A percentile compares a stretch with the other conserved stretches of the same genome.
Evolutionary conservation across 2,888 invertebrate genomes (phyloP).

Genomic region (Horisme vitalbata): DNA sequence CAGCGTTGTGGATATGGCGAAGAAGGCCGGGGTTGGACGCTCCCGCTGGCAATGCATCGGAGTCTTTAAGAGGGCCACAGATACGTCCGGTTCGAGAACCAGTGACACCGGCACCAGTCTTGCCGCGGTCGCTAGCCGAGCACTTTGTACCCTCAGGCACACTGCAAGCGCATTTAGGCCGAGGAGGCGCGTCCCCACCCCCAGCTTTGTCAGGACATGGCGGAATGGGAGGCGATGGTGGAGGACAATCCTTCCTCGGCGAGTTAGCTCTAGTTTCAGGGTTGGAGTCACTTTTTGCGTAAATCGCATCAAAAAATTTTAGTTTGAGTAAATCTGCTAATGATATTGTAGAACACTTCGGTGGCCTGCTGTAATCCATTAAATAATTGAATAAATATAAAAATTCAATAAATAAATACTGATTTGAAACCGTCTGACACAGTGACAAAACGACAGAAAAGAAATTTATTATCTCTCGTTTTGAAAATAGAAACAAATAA

Average conservation of each 20-base stretch:
- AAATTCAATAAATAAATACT: conserved; percentile 10
- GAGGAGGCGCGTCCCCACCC: conserved; percentile 28
- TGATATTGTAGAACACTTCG: conserved; percentile 40
- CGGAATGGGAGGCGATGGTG: conserved; percentile 6
- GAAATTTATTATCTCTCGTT: too few species aligned
- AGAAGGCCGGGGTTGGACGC: conserved; percentile 67
- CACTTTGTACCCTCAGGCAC: conserved; percentile 41
- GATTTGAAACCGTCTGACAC: too few species aligned
- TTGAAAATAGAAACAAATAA: too few species aligned
- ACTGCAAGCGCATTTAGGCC: conserved; percentile 42
- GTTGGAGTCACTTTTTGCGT: conserved; percentile 55
- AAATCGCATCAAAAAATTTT: conserved; percentile 57
- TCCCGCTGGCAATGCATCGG: conserved; percentile 54
- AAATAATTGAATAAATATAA: conserved; percentile 1
- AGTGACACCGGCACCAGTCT: conserved; percentile 72
- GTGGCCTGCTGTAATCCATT: conserved; percentile 30
- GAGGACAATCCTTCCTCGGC: conserved; percentile 38
- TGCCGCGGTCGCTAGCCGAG: conserved; percentile 62
- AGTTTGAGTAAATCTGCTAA: conserved; percentile 57
- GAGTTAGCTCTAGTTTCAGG: conserved; percentile 43
- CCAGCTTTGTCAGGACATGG: conserved; percentile 22
- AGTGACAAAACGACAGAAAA: too few species aligned
- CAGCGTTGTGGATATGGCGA: conserved; percentile 70
- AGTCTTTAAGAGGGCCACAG: conserved; percentile 38
- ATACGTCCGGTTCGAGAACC: conserved; percentile 61